Conservation (phyloP, 2,113 vertebrate genomes). For the Microcebus tavaratra region DNA sequence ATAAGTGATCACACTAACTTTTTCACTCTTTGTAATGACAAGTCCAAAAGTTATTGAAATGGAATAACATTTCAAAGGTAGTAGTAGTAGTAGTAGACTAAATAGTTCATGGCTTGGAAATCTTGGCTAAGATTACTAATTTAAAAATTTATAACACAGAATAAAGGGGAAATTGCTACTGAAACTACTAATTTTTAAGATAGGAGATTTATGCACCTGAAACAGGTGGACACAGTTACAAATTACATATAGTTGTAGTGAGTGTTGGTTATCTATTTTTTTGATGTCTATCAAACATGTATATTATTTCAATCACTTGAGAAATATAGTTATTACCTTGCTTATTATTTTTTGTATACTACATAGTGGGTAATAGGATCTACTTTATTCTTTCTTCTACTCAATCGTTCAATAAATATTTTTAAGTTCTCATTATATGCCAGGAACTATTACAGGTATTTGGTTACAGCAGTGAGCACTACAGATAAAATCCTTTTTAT, state of each 20-base stretch:
- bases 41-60: background rate
- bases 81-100: background rate
- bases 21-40: background rate
- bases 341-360: background rate
- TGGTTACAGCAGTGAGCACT: no score
- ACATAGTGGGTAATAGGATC: background rate
- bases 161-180: background rate
- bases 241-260: background rate
- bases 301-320: background rate
- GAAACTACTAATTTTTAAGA: background rate
- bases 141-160: background rate
- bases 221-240: background rate
- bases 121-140: background rate
- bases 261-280: background rate
- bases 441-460: no score
- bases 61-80: background rate
- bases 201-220: background rate
- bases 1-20: background rate
- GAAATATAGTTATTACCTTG: background rate
- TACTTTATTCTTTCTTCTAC: background rate
- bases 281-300: background rate
- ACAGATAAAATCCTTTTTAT: no score
- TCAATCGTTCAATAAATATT: background rate
- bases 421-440: background rate
- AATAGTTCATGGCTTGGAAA: background rate